Conservation (phyloP, 2,888 invertebrate species). For the Dynastes maya region DNA sequence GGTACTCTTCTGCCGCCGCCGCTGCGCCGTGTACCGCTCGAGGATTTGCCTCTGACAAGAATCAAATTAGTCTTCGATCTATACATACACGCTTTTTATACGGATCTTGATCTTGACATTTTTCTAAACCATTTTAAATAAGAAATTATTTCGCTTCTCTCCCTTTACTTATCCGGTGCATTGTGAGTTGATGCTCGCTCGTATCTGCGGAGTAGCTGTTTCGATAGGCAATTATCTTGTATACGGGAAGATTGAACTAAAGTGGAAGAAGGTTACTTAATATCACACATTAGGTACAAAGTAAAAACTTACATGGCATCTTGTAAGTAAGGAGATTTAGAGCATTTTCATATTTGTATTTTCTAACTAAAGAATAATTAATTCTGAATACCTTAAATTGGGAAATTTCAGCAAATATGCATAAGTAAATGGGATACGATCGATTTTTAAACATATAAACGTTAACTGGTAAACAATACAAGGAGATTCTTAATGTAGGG, state of each 20-base stretch:
- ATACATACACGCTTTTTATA: conserved; percentile 49
- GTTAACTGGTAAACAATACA: too few relatives aligned
- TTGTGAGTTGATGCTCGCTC: conserved; percentile 14
- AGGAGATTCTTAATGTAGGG: too few relatives aligned
- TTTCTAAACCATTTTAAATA: conserved; percentile 47
- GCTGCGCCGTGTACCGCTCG: conserved; percentile 53
- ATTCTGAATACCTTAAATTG: too few relatives aligned
- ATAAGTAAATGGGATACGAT: too few relatives aligned
- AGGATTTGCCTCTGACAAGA: conserved; percentile 60
- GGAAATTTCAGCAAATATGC: too few relatives aligned
- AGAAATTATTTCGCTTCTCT: conserved; percentile 47
- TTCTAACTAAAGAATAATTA: too few relatives aligned
- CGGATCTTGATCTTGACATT: conserved; percentile 48
- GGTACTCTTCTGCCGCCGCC: conserved; percentile 5
- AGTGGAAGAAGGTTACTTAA: too few relatives aligned
- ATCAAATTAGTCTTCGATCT: conserved; percentile 59
- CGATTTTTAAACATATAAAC: too few relatives aligned
- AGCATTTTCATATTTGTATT: too few relatives aligned
- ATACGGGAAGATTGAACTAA: too few relatives aligned
- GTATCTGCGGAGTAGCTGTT: not conserved
- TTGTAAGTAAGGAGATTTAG: too few relatives aligned
- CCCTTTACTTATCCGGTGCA: conserved; percentile 16
- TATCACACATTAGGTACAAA: not conserved
- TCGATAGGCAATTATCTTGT: not conserved
- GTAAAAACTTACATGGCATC: too few relatives aligned